Base-by-base conservation (phyloP, 2,888 invertebrate species). In the Idaea dimidiata region DNA sequence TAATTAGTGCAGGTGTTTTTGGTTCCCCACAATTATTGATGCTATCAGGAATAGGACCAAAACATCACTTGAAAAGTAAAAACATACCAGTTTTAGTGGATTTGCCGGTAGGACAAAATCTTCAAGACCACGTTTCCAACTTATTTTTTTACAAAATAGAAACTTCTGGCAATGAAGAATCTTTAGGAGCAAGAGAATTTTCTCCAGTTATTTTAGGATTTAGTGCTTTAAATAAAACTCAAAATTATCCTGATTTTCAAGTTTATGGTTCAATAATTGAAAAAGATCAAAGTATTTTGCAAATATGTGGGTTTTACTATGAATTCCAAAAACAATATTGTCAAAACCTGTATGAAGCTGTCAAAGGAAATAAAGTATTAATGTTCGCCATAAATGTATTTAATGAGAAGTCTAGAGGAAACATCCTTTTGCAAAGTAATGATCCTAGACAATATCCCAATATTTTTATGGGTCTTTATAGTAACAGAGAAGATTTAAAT, bases 391-490 rank as follows among this genome's bases (percentile, higher is more conserved):
- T 55, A 5, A 54, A 55, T 59, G 8, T 32, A 32, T 43, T 10
- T 43, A 43, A 43, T 43, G 43, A 43, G 0, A 76, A 84, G 68
- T 93, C 93, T 0, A 84, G 81, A 16, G 94, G 95, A 8, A 68
- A 74, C 16, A 70, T 96, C 1, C 80, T 85, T 16, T 78, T 96
- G 1, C 82, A 82, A 57, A 93, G 93, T 7, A 66, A 72, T 0
- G 82, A 95, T 74, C 94, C 94, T 0, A 69, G 76, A 0, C 93
- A 93, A 6, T 83, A 88, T 54, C 95, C 95, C 0, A 72, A 89
- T 55, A 93, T 96, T 32, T 82, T 93, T 64, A 86, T 94, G 0
- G 94, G 94, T 66, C 94, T 94, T 74, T 83, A 95, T 18, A 79
- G 84, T 0, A 85, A 93, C 5, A 79, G 84, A 10, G 75, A 86